Base-by-base conservation (phyloP, 2,888 invertebrate species). In the Drosophila picticornis region DNA sequence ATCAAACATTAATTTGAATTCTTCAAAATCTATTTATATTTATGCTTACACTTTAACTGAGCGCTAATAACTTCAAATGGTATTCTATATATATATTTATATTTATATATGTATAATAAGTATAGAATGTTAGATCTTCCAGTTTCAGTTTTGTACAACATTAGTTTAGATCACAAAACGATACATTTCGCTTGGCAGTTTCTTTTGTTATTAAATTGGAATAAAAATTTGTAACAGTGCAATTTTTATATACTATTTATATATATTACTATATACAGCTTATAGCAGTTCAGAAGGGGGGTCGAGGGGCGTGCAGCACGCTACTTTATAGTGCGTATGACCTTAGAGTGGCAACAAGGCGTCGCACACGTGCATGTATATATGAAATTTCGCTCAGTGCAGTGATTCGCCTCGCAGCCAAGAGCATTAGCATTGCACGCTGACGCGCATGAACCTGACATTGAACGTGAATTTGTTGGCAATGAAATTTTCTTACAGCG, bases 381-480 rank as follows among this genome's bases (percentile, higher is more conserved):
- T 34, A 34, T 16, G 32, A 19, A 19, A 50, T 29, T 60, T n/a
- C 27, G 27, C 36, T 38, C 16, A 59, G 51, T 40, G 40, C 65
- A 65, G 25, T 32, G 51, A 32, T 31, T 52, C 48, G 32, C 52
- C 10, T 32, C 16, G 46, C 38, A 34, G 43, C 34, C 51, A 29
- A 53, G 40, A 48, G 40, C 70, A 72, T 80, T 78, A 84, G 79
- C 77, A 81, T 85, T 84, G 66, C 59, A 64, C 22, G 52, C 58
- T 67, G 73, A 75, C 73, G 83, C 75, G 72, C 77, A 84, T 88
- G 90, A 89, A 89, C 86, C 85, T 90, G 88, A 88, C 88, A 88
- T 90, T 88, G 88, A 90, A 88, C 83, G 82, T 85, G 88, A 84
- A 84, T 79, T 77, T 80, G 75, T 46, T 87, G 88, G 90, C 86